Percentiles rank a stretch among this genome's conserved stretches.
phyloP scores from a whole-genome alignment of 2,797 vertebrate genomes.

The Heterohyrax brucei region DNA sequence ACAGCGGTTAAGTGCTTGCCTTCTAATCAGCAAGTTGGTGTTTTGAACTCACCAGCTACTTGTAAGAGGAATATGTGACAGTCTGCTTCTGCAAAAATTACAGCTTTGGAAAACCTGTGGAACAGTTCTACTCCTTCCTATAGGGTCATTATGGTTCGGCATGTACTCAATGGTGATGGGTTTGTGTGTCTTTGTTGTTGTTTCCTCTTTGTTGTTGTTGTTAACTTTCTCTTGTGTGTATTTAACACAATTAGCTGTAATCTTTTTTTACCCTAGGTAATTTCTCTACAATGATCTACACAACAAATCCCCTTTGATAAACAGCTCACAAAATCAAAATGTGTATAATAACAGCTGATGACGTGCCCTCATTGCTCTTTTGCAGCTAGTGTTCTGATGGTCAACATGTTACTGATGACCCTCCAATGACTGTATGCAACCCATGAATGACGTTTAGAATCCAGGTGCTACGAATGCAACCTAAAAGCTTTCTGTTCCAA shows the following conservation, averaged over 20 bases:
- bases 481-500: neutral
- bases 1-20: too few species aligned
- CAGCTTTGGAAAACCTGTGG: too few species aligned
- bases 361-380: neutral
- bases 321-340: constrained; percentile 19
- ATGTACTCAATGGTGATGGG: too few species aligned
- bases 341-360: neutral
- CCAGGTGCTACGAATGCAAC: neutral
- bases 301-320: neutral
- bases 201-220: too few species aligned
- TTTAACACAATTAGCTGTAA: constrained; percentile 31
- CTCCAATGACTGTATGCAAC: neutral
- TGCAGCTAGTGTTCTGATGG: neutral
- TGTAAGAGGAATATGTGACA: too few species aligned
- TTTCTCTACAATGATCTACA: neutral
- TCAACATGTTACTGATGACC: neutral
- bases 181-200: too few species aligned
- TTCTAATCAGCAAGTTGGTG: too few species aligned
- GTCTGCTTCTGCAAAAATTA: too few species aligned
- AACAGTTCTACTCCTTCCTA: too few species aligned
- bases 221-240: neutral
- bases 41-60: too few species aligned
- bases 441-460: neutral
- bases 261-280: constrained; percentile 14
- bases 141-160: too few species aligned